Evolutionary conservation across 2,797 vertebrate genomes (phyloP).

Genomic region (Anabacerthia variegaticeps): DNA sequence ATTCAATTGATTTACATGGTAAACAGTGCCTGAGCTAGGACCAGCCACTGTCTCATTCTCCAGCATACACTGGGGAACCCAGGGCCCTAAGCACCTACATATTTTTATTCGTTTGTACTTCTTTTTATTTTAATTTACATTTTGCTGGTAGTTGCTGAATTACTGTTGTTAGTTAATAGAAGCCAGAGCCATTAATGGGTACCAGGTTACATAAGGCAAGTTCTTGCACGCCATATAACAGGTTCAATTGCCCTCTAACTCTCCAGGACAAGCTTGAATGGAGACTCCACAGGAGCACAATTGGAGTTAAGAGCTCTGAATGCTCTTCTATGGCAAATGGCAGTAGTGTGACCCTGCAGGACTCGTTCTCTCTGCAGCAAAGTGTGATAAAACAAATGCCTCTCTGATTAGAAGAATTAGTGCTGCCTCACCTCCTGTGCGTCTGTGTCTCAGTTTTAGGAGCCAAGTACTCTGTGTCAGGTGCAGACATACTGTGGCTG

Average conservation of each 20-base stretch:
- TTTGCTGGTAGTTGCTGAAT: conserved; percentile 18
- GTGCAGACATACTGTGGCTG: background rate
- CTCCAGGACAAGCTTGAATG: conserved; percentile 47
- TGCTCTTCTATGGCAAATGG: conserved; percentile 41
- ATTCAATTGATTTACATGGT: conserved; percentile 48
- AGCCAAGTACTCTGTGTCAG: background rate
- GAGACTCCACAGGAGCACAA: conserved; percentile 44
- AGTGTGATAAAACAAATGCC: conserved; percentile 47
- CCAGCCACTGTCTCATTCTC: background rate
- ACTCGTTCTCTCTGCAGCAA: background rate
- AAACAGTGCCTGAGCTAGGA: conserved; percentile 15
- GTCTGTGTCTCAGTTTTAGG: background rate
- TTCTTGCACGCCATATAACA: background rate
- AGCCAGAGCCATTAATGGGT: background rate
- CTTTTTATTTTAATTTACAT: background rate
- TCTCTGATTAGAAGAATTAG: conserved; percentile 33
- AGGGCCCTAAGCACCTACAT: background rate
- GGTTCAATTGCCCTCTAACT: conserved; percentile 41
- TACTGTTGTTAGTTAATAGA: background rate
- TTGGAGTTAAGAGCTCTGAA: conserved; percentile 55
- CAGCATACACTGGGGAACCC: background rate
- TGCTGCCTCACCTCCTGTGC: background rate
- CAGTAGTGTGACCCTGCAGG: conserved; percentile 10
- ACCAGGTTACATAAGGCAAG: background rate
- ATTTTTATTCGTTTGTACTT: background rate